Evolutionary conservation across 2,888 invertebrate species (phyloP), one percentile per base, ranked within the genome.

Genomic region (Drosophila putrida): DNA sequence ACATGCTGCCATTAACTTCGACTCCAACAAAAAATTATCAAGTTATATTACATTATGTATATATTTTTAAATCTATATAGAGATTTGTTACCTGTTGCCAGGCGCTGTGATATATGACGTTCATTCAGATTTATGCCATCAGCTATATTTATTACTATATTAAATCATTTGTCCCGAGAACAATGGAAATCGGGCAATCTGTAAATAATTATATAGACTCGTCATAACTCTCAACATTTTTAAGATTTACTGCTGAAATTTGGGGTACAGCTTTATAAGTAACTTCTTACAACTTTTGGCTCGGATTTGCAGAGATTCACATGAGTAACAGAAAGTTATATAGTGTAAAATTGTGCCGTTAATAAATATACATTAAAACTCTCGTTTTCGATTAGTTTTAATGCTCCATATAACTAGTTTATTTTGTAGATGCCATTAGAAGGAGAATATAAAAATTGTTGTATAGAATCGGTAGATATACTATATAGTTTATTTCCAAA

Each of bases 1-100:
- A 36, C 9, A 53, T 46, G 36, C 35, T 33, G 49, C 11, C 39
- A 8, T 15, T n/a, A 50, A 39, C 15, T 47, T 33, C 1, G 8
- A 20, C 53, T 53, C 10, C 13, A 36, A 36, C 36, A 28, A 46
- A 47, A 46, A 57, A 57, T 57, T 35, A 46, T 28, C 50, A 38
- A 28, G 11, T 13, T 38, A 20, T n/a, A 58, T 58, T 38, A 58
- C 15, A 58, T 47, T 33, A 49, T 49, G 25, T 8, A 20, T 28
- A 13, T 44, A 3, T 11, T 11, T 38, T 13, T 10, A 13, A 13
- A 10, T 33, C 13, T 46, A 10, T 6, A 10, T 39, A 8, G n/a
- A 6, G 6, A 36, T 27, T 13, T 43, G 33, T 50, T 50, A 50
- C 41, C 50, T 59, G 41, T 4, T 27, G 13, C 27, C 5, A 11